phyloP scores from a whole-genome alignment of 2,888 invertebrate species.

The Cheilosia scutellata region DNA sequence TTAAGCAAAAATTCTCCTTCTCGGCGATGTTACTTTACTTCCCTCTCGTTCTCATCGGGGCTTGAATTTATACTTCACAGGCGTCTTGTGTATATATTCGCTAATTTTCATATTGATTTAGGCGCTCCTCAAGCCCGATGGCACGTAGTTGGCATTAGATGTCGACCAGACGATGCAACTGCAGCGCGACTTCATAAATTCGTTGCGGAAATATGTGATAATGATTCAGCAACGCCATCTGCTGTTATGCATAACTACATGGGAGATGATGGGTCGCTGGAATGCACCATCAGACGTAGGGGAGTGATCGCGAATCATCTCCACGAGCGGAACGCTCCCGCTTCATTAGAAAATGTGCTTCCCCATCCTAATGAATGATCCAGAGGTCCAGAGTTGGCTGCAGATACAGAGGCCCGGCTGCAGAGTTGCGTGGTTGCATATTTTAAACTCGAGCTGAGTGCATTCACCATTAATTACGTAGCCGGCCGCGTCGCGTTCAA shows the following conservation, averaged over 20 bases:
- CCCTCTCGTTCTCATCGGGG: not conserved
- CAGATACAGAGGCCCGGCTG: not conserved
- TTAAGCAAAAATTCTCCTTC: constrained; percentile 32
- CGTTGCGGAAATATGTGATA: constrained; percentile 62
- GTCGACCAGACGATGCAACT: constrained; percentile 1
- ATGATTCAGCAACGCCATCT: constrained; percentile 50
- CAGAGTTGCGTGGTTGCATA: constrained; percentile 58
- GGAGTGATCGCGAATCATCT: constrained; percentile 44
- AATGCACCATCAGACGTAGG: constrained; percentile 47
- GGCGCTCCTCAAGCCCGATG: constrained; percentile 12
- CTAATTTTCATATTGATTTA: constrained; percentile 52
- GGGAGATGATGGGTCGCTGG: constrained; percentile 14
- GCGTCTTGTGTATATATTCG: not conserved
- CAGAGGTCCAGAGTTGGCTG: not conserved
- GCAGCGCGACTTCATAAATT: constrained; percentile 40
- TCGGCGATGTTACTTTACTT: not conserved
- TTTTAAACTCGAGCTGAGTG: constrained; percentile 46
- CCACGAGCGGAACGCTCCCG: constrained; percentile 32
- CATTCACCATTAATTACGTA: constrained; percentile 65
- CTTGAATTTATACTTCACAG: not conserved
- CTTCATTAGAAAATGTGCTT: constrained; percentile 63
- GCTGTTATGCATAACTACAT: constrained; percentile 23
- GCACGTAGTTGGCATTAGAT: constrained; percentile 31
- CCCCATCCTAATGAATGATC: constrained; percentile 56
- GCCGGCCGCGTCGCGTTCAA: constrained; percentile 4